A percentile compares a stretch with the other conserved stretches of the same genome.
These are phyloP conservation scores for Eupeodes corollae DNA, from an alignment of 1,140 invertebrate genomes.

Conservation along the genomic window DNA sequence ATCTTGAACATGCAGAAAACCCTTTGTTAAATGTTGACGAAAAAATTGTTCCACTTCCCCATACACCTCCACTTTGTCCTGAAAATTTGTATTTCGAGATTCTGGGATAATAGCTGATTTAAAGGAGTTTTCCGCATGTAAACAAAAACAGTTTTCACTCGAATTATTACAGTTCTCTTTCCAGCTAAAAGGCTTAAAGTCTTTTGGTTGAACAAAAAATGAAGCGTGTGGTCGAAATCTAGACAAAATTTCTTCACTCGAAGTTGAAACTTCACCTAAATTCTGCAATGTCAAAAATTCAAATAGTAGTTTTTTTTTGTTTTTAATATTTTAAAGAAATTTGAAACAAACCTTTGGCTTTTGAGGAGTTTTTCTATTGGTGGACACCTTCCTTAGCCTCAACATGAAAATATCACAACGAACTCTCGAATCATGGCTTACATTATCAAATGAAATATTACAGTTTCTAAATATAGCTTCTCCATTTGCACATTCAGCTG, in stretches of 20 bases:
- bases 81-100: conserved; percentile 20
- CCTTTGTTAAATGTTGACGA: conserved; percentile 14
- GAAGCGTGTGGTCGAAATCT: conserved; percentile 30
- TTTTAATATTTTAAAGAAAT: too few species aligned
- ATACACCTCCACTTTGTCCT: conserved; percentile 15
- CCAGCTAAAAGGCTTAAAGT: conserved; percentile 22
- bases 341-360: conserved; percentile 7
- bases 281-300: conserved; percentile 3
- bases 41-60: conserved; percentile 23
- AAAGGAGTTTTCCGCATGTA: conserved; percentile 19
- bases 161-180: conserved; percentile 6
- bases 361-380: conserved; percentile 16
- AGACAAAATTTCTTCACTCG: conserved; percentile 15
- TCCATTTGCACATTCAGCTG: conserved; percentile 26
- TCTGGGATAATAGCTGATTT: conserved; percentile 14
- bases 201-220: conserved; percentile 13
- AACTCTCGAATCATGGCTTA: conserved; percentile 9
- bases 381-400: conserved; percentile 27
- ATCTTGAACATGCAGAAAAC: conserved; percentile 27
- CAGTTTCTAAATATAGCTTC: conserved; percentile 25
- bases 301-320: too few species aligned
- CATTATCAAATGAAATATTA: conserved; percentile 23
- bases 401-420: conserved; percentile 31
- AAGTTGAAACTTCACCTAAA: conserved; percentile 1
- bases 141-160: conserved; percentile 14